phyloP scores from a whole-genome alignment of 2,797 vertebrate genomes.

The Lindbergichthys nudifrons region DNA sequence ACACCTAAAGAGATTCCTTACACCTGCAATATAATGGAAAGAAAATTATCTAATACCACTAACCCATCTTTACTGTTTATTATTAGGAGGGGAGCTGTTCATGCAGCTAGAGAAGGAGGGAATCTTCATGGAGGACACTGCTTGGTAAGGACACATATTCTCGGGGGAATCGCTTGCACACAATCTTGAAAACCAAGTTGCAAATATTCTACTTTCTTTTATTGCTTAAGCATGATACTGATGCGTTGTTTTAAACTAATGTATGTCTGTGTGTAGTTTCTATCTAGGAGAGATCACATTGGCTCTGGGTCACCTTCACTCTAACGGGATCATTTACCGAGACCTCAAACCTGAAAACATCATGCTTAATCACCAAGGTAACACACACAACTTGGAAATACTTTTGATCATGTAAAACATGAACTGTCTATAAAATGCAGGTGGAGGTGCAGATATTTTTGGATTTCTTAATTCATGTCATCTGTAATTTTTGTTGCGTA shows the following conservation, averaged over 20 bases:
- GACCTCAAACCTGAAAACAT: conserved; percentile 95
- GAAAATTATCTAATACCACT: background rate
- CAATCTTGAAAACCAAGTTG: no score
- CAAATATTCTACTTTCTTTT: background rate
- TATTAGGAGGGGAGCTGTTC: conserved; percentile 92
- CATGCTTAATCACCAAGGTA: conserved; percentile 93
- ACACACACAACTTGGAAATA: background rate
- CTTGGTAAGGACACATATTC: conserved; percentile 82
- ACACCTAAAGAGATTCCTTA: no score
- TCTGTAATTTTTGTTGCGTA: background rate
- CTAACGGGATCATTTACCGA: conserved; percentile 91
- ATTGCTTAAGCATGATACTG: background rate
- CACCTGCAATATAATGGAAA: background rate
- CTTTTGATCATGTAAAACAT: background rate
- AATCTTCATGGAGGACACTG: conserved; percentile 95
- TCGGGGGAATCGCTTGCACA: background rate
- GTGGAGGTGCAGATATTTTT: background rate
- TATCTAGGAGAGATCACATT: conserved; percentile 92
- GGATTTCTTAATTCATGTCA: background rate
- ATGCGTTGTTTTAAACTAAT: background rate
- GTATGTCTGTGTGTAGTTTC: conserved; percentile 82
- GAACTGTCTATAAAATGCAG: background rate
- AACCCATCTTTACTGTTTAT: conserved; percentile 19
- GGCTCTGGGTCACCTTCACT: conserved; percentile 92
- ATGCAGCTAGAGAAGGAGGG: conserved; percentile 94